Conservation (phyloP, 2,888 invertebrate species). For the Agonopterix alstromeriana region DNA sequence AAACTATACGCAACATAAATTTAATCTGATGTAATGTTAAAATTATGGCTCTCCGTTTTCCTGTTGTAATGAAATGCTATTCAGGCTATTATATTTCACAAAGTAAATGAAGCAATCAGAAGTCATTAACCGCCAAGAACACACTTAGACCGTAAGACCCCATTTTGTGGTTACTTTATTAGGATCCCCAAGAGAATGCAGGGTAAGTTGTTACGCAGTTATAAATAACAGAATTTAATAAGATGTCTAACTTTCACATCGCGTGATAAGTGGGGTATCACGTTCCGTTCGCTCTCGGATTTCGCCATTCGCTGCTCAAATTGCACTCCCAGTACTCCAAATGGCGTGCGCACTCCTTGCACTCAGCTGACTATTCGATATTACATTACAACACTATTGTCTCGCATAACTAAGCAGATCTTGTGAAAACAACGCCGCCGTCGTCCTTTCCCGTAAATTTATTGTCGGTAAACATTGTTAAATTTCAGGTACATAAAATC, state of each 20-base stretch:
- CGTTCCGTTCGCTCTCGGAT: constrained; percentile 63
- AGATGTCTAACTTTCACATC: constrained; percentile 62
- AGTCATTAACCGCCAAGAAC: constrained; percentile 9
- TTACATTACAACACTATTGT: constrained; percentile 25
- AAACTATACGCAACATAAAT: constrained; percentile 1
- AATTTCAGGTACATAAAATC: constrained; percentile 18
- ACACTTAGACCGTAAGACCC: constrained; percentile 2
- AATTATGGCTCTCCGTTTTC: constrained; percentile 4
- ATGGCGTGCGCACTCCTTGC: constrained; percentile 35
- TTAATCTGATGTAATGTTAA: constrained; percentile 1
- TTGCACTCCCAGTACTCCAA: constrained; percentile 37
- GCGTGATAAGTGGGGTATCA: constrained; percentile 67
- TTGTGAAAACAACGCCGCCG: too few species aligned
- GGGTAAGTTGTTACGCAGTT: constrained; percentile 31
- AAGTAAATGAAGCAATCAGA: constrained; percentile 11
- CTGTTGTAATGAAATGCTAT: constrained; percentile 8
- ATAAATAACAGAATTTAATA: constrained; percentile 63
- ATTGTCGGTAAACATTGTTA: constrained; percentile 8
- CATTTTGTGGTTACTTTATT: constrained; percentile 13
- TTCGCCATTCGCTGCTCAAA: constrained; percentile 62
- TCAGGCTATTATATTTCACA: constrained; percentile 9
- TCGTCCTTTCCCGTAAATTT: constrained; percentile 1
- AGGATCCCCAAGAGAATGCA: constrained; percentile 16
- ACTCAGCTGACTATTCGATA: constrained; percentile 32
- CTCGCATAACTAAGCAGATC: not conserved